These are phyloP conservation scores for Malurus melanocephalus DNA, from an alignment of 2,113 vertebrate species.

Conservation along the genomic window DNA sequence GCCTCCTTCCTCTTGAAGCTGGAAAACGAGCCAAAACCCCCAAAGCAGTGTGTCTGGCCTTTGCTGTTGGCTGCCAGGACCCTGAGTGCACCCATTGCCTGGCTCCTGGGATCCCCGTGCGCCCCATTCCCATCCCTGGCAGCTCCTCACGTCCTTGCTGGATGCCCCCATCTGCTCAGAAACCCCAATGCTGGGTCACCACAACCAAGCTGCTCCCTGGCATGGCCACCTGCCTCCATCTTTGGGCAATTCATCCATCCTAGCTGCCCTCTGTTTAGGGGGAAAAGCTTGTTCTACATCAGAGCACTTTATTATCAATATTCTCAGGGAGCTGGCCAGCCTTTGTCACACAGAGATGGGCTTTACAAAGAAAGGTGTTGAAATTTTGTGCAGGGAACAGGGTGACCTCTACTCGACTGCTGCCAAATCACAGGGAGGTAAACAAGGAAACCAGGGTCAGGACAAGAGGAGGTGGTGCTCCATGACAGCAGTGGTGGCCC, in stretches of 20 bases:
- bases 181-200: accelerated
- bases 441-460: background rate
- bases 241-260: background rate
- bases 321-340: background rate
- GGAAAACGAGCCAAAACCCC: background rate
- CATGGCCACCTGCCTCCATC: background rate
- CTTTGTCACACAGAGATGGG: background rate
- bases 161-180: background rate
- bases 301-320: background rate
- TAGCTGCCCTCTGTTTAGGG: background rate
- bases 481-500: background rate
- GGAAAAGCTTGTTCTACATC: background rate
- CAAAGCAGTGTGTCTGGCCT: background rate
- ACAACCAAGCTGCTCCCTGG: background rate
- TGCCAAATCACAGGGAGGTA: background rate
- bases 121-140: background rate
- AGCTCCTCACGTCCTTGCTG: background rate
- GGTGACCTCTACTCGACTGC: background rate
- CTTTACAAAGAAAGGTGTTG: background rate
- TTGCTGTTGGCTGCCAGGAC: background rate
- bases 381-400: background rate
- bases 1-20: conserved; percentile 46
- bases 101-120: background rate
- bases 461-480: background rate
- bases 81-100: background rate